phyloP scores from a whole-genome alignment of 1,140 invertebrate genomes.

The Formica selysi region DNA sequence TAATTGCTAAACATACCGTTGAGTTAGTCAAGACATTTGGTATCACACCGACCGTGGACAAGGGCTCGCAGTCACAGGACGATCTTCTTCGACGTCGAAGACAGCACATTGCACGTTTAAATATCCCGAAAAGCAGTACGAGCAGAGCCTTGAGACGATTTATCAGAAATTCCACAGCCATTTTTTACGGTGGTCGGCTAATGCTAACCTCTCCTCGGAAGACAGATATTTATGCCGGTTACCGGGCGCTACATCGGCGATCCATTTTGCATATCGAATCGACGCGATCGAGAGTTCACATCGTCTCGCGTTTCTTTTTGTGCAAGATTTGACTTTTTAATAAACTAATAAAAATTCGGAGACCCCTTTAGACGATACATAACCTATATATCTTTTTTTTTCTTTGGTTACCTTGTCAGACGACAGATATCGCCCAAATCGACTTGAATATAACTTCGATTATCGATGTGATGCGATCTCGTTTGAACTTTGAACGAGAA shows the following conservation, averaged over 20 bases:
- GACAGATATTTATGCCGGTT: constrained; percentile 16
- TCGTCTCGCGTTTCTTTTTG: not conserved
- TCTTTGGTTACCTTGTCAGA: too few species aligned
- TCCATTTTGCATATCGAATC: constrained; percentile 43
- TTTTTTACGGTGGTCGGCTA: constrained; percentile 51
- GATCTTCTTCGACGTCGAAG: constrained; percentile 85
- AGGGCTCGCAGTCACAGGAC: constrained; percentile 86
- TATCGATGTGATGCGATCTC: not conserved
- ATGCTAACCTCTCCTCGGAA: constrained; percentile 61
- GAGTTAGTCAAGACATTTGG: constrained; percentile 80
- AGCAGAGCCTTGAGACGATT: constrained; percentile 86
- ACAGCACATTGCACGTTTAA: constrained; percentile 87
- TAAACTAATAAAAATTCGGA: not conserved
- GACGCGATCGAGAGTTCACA: not conserved
- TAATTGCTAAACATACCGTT: constrained; percentile 57
- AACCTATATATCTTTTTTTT: not conserved
- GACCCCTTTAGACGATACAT: not conserved
- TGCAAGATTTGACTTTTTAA: not conserved
- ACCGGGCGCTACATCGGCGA: constrained; percentile 4
- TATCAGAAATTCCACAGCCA: constrained; percentile 83
- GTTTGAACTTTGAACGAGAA: not conserved
- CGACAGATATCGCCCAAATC: not conserved
- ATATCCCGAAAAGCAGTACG: constrained; percentile 84
- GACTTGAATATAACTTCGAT: not conserved
- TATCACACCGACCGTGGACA: constrained; percentile 86